Evolutionary conservation across 2,797 vertebrate species (phyloP), one percentile per base, ranked within the genome.

Genomic region (Alcedo atthis): DNA sequence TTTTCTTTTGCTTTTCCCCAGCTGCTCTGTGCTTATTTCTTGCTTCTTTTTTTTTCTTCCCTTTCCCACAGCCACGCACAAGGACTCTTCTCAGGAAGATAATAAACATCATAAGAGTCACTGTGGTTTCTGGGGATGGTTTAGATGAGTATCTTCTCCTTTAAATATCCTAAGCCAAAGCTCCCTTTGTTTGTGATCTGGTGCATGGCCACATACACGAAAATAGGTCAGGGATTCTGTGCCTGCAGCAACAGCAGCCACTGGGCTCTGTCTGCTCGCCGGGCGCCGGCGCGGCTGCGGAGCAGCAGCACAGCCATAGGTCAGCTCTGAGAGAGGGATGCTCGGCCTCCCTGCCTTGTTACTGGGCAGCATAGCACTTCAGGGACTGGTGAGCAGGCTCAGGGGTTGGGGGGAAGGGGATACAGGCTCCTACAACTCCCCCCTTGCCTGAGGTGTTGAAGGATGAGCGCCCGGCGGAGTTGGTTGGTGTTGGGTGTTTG

Each of bases 201-300:
- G 53, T 57, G 54, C 53, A 17, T 89, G 69, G 89, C 49, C 5
- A 4, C 49, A n/a, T 30, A 67, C 8, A 59, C 12, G 86, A 93
- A 97, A 96, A 78, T 96, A 95, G 93, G 94, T 95, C 95, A 95
- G 83, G 2, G 82, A 49, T 58, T 91, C 61, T 46, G 79, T 32
- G 86, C 45, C 20, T 53, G 63, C 49, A 74, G 92, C 85, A 71
- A 54, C 51, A 28, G 46, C 37, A 40, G 17, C 18, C 30, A 12
- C 57, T 12, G 28, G 11, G 54, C 6, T 49, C 73, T 68, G 45
- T 55, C 81, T 79, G 59, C 76, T 88, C 30, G 10, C 16, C 6
- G 24, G 83, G 89, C 54, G 37, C 57, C 78, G 58, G 66, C 16
- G 10, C 8, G 66, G 49, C 94, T 78, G 81, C 54, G 19, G 32